Conservation (phyloP, 2,113 vertebrate species). For the Solenodon paradoxus region DNA sequence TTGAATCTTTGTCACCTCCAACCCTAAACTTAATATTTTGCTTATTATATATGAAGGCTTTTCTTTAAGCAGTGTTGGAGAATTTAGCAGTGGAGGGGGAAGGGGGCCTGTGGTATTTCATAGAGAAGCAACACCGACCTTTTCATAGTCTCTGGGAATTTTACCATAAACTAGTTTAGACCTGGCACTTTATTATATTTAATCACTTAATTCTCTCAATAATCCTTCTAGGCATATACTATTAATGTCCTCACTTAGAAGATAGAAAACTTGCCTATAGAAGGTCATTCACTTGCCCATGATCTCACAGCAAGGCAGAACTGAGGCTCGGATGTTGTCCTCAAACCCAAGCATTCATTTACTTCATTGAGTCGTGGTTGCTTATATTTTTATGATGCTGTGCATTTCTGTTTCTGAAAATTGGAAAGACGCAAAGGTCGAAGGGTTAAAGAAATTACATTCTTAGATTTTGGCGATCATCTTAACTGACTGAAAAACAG, state of each 20-base stretch:
- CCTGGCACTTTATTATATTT: neutral
- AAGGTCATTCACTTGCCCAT: neutral
- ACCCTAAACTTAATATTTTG: neutral
- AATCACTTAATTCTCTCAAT: neutral
- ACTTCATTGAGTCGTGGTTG: neutral
- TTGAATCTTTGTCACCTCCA: neutral
- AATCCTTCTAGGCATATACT: neutral
- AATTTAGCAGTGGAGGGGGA: too few species aligned
- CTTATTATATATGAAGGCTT: neutral
- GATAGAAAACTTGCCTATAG: neutral
- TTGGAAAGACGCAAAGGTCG: neutral
- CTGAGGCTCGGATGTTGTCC: neutral
- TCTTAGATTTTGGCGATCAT: neutral
- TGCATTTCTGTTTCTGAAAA: conserved; percentile 13
- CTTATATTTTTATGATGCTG: neutral
- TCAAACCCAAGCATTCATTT: neutral
- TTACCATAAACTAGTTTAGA: neutral
- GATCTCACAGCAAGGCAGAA: neutral
- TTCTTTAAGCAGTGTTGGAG: neutral
- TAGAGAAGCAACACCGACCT: neutral
- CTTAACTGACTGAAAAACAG: neutral
- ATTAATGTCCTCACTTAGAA: neutral
- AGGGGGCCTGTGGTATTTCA: neutral
- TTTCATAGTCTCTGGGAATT: neutral
- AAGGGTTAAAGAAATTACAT: neutral